Percentiles rank a stretch among this genome's conserved stretches.
Evolutionary conservation across 1,140 invertebrate genomes (phyloP).

Genomic region (Drosophila ananassae): DNA sequence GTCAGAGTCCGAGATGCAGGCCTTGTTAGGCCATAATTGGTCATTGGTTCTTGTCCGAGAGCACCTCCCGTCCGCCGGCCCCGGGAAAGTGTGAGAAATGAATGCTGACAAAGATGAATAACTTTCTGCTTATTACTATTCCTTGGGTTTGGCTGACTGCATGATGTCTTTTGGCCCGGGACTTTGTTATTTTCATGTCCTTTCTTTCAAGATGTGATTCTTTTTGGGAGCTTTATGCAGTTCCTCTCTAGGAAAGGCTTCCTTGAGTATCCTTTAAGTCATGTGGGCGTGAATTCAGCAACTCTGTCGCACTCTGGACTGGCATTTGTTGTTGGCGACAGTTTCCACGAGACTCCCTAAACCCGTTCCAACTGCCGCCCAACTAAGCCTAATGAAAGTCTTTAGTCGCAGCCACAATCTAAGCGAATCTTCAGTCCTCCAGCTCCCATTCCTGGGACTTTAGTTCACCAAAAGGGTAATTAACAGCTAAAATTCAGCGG

Average conservation of each 20-base stretch:
- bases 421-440: constrained; percentile 43
- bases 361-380: constrained; percentile 70
- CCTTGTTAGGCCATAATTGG: constrained; percentile 81
- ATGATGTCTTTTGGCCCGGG: background rate
- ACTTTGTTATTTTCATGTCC: constrained; percentile 18
- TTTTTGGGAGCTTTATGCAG: background rate
- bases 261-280: background rate
- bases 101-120: constrained; percentile 71
- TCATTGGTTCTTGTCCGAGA: constrained; percentile 63
- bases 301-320: constrained; percentile 71
- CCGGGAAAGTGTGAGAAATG: constrained; percentile 65
- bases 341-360: constrained; percentile 66
- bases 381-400: constrained; percentile 79
- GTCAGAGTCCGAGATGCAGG: constrained; percentile 32
- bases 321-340: constrained; percentile 47
- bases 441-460: constrained; percentile 1
- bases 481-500: constrained; percentile 76
- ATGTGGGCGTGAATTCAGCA: constrained; percentile 68
- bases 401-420: constrained; percentile 61
- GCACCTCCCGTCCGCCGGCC: constrained; percentile 1
- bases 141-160: too few species aligned
- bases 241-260: too few species aligned
- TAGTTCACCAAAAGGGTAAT: constrained; percentile 78
- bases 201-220: constrained; percentile 56
- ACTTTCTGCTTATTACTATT: constrained; percentile 30